Percentiles rank a stretch among this genome's conserved stretches.
phyloP scores from a whole-genome alignment of 2,797 vertebrate genomes.

The Sebastes taczanowskii region DNA sequence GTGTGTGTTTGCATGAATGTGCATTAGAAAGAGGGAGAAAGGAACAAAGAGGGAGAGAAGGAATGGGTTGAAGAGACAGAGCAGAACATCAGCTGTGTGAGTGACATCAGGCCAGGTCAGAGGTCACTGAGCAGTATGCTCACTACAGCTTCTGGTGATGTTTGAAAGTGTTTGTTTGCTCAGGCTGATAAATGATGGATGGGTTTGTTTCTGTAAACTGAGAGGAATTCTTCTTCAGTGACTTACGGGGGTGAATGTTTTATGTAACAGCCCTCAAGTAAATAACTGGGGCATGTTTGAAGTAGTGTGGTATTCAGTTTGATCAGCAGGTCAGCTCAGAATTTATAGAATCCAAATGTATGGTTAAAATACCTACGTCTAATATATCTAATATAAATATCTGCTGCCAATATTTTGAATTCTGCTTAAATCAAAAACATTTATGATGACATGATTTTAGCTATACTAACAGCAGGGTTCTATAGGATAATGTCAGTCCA shows the following conservation, averaged over 20 bases:
- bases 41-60: slow-evolving; percentile 3
- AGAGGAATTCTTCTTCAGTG: not conserved
- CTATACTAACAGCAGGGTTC: not conserved
- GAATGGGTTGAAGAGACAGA: slow-evolving; percentile 14
- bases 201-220: slow-evolving; percentile 7
- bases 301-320: not conserved
- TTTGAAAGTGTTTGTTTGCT: slow-evolving; percentile 34
- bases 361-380: not conserved
- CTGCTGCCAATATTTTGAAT: not conserved
- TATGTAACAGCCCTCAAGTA: not conserved
- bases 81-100: slow-evolving; percentile 3
- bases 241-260: not conserved
- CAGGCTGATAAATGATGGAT: not conserved
- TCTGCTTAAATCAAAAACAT: not conserved
- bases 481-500: not conserved
- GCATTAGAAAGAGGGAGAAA: slow-evolving; percentile 35
- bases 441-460: not conserved
- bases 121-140: slow-evolving; percentile 40
- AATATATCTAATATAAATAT: no score
- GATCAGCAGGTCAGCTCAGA: not conserved
- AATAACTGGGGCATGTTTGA: not conserved
- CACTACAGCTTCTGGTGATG: slow-evolving; percentile 14
- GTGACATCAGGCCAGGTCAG: slow-evolving; percentile 37
- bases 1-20: slow-evolving; percentile 24
- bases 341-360: not conserved